Base-by-base conservation (phyloP, 2,888 invertebrate species). In the Aethes cnicana region DNA sequence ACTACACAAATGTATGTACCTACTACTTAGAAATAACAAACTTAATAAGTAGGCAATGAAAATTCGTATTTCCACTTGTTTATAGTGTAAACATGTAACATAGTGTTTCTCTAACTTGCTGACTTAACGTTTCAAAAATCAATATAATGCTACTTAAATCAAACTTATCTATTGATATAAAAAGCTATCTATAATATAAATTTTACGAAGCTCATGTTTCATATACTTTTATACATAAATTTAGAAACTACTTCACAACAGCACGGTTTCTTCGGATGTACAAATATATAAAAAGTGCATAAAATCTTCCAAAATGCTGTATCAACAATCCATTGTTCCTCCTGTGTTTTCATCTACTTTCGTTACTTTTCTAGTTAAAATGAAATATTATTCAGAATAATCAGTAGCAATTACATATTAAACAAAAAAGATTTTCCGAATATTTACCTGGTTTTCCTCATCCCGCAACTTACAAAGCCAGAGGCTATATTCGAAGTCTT, bases 221-320 rank as follows among this genome's bases (percentile, higher is more conserved):
- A 55, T 49, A 43, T 56, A 52, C n/a, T 50, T 47, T 44, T 50
- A 49, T 50, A 50, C 49, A 53, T 41, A 46, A 44, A 52, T 43
- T 59, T 63, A 64, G 62, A 53, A 65, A 63, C 72, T 74, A 74
- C 67, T 63, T 71, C 70, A 74, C 77, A 81, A 81, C 75, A 82
- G 81, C 78, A 77, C 69, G 66, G 72, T 71, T 75, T 81, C 59
- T 58, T 69, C 65, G 68, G 72, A 81, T 82, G 79, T 86, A 86
- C 81, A 88, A 85, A 84, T 86, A 81, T 86, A 82, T 85, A 86
- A 85, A 83, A 86, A 80, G 84, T 86, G 86, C 86, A 78, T 85
- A 86, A 87, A 88, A 80, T 79, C 81, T 84, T 87, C 82, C 84
- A 87, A 87, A 88, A 87, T 80, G 83, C n/a, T 81, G 81, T 77